Conservation (phyloP, 2,888 invertebrate species). For the Drosophila merina region DNA sequence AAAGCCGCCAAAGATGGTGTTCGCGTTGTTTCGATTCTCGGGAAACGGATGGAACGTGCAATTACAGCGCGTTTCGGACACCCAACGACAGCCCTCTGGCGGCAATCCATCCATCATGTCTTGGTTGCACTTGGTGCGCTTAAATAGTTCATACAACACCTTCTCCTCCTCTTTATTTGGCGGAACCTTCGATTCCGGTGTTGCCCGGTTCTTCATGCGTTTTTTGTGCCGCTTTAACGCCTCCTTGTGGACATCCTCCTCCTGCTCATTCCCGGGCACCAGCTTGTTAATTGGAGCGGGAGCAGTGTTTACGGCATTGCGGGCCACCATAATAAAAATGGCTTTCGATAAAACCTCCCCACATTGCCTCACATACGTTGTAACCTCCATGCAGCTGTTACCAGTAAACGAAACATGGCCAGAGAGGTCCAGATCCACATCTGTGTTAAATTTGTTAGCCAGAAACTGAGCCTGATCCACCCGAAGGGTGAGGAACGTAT, state of each 20-base stretch:
- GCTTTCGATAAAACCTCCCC: constrained; percentile 86
- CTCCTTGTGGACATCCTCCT: constrained; percentile 85
- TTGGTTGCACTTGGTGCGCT: constrained; percentile 85
- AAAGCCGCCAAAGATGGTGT: constrained; percentile 91
- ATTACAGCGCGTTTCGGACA: constrained; percentile 86
- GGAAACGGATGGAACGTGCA: constrained; percentile 87
- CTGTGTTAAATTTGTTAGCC: constrained; percentile 87
- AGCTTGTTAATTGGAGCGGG: constrained; percentile 86
- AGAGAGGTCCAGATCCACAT: constrained; percentile 87
- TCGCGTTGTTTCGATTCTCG: constrained; percentile 89
- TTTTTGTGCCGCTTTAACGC: constrained; percentile 85
- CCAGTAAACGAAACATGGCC: constrained; percentile 91
- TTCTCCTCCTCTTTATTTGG: constrained; percentile 87
- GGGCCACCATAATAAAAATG: constrained; percentile 89
- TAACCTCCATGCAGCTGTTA: constrained; percentile 88
- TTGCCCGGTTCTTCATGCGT: constrained; percentile 84
- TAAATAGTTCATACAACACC: constrained; percentile 88
- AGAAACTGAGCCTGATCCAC: constrained; percentile 28
- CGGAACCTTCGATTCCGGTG: constrained; percentile 86
- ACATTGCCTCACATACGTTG: constrained; percentile 88
- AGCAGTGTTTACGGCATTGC: constrained; percentile 86
- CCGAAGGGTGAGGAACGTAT: constrained; percentile 88
- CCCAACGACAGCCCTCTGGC: constrained; percentile 87
- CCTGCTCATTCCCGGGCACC: constrained; percentile 86
- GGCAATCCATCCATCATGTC: constrained; percentile 42